Evolutionary conservation across 2,797 vertebrate genomes (phyloP).

Genomic region (Fringilla coelebs): DNA sequence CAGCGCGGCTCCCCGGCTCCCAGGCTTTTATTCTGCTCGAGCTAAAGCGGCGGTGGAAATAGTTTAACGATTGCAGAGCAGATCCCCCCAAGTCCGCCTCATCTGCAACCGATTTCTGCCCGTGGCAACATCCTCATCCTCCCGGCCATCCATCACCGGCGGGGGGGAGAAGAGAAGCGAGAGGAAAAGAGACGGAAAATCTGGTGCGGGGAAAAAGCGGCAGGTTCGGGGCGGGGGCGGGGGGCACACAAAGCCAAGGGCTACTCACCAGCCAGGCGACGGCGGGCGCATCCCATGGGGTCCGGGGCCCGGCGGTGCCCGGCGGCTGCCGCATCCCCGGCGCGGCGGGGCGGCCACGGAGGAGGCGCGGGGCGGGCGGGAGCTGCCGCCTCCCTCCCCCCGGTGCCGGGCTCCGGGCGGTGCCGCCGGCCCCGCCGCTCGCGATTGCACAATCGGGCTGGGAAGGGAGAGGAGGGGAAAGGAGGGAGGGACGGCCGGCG

Average conservation of each 20-base stretch:
- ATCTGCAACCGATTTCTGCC: slow-evolving; percentile 50
- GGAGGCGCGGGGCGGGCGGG: slow-evolving; percentile 12
- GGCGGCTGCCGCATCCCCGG: slow-evolving; percentile 46
- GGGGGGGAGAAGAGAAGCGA: not conserved
- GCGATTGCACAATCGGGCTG: slow-evolving; percentile 17
- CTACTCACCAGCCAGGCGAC: slow-evolving; percentile 56
- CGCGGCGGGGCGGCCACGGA: not conserved
- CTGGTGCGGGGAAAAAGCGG: not conserved
- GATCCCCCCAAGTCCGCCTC: not conserved
- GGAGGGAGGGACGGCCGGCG: not conserved
- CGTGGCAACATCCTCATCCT: slow-evolving; percentile 27
- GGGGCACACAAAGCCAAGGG: not conserved
- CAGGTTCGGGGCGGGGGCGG: not conserved
- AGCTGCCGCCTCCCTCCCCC: not conserved
- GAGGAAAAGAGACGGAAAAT: not conserved
- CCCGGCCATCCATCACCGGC: slow-evolving; percentile 7
- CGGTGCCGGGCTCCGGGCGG: slow-evolving; percentile 36
- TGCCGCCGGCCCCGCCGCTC: slow-evolving; percentile 20
- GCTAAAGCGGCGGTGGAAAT: not conserved
- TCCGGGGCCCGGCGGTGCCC: slow-evolving; percentile 33
- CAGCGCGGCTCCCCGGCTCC: not conserved
- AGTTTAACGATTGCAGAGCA: not conserved
- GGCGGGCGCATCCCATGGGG: slow-evolving; percentile 44
- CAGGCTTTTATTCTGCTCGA: not conserved
- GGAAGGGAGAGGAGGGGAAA: not conserved